Percentiles rank a stretch among this genome's conserved stretches.
Conservation (phyloP, 2,113 vertebrate genomes). For the Pollachius pollachius region DNA sequence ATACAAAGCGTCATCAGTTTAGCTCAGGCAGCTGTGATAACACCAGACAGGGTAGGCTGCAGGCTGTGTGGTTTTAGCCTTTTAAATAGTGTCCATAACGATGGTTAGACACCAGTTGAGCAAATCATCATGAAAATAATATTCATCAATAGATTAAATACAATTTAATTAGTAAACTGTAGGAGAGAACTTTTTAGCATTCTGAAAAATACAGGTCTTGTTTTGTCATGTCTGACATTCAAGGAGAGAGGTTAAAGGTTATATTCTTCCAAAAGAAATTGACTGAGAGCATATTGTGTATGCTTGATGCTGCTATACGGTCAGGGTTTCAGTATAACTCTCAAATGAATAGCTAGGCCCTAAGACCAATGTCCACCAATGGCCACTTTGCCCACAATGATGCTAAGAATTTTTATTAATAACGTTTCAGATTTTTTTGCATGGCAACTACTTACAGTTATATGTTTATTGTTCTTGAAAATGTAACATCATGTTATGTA, state of each 20-base stretch:
- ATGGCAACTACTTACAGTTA: no score
- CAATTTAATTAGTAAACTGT: not conserved
- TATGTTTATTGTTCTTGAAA: not conserved
- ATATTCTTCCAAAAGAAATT: no score
- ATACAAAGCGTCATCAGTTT: conserved; percentile 62
- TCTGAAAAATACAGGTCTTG: not conserved
- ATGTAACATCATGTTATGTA: not conserved
- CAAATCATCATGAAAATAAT: not conserved
- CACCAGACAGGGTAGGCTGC: conserved; percentile 30
- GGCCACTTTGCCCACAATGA: no score
- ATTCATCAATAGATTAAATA: not conserved
- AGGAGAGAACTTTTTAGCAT: not conserved
- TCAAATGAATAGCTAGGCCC: no score
- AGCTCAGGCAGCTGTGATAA: conserved; percentile 64
- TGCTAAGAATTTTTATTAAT: no score
- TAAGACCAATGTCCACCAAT: no score
- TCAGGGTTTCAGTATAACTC: no score
- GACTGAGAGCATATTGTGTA: no score
- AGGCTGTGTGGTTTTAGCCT: conserved; percentile 57
- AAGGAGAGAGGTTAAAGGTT: no score
- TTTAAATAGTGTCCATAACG: not conserved
- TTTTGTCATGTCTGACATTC: not conserved
- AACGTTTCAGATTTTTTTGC: no score
- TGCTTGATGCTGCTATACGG: no score
- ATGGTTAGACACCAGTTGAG: not conserved